These are phyloP conservation scores for Corythornis cristatus DNA, from an alignment of 2,113 vertebrate genomes.

Conservation along the genomic window DNA sequence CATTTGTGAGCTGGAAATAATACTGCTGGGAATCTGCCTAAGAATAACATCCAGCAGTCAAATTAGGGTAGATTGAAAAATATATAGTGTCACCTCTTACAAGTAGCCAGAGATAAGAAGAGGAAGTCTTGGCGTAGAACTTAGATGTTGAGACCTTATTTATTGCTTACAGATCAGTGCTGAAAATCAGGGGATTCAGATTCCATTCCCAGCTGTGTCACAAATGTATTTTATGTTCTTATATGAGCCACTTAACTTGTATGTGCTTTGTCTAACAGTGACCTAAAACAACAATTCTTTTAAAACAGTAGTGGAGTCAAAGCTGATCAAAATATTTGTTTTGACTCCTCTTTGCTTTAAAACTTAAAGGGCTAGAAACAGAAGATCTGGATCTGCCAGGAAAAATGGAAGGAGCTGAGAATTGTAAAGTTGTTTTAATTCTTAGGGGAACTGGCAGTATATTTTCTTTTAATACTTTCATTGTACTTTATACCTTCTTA, in stretches of 20 bases:
- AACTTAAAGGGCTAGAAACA: background rate
- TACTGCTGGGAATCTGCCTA: background rate
- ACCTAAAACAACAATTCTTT: background rate
- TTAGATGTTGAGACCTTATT: background rate
- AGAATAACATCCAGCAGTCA: background rate
- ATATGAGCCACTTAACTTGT: background rate
- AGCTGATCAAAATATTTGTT: background rate
- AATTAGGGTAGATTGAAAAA: background rate
- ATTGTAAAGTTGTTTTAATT: background rate
- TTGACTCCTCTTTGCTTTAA: background rate
- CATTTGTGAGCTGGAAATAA: background rate
- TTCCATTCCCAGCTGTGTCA: background rate
- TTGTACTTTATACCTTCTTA: background rate
- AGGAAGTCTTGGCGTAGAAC: background rate
- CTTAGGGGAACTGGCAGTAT: background rate
- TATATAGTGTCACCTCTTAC: background rate
- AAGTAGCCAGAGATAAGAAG: background rate
- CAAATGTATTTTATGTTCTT: background rate
- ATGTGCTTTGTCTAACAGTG: background rate
- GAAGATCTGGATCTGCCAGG: background rate
- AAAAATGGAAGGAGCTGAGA: background rate
- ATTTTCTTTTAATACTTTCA: background rate
- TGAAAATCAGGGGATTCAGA: background rate
- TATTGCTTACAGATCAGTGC: background rate
- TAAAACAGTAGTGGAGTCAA: background rate